Evolutionary conservation across 2,888 invertebrate species (phyloP), one percentile per base, ranked within the genome.

Genomic region (Eurois occulta): DNA sequence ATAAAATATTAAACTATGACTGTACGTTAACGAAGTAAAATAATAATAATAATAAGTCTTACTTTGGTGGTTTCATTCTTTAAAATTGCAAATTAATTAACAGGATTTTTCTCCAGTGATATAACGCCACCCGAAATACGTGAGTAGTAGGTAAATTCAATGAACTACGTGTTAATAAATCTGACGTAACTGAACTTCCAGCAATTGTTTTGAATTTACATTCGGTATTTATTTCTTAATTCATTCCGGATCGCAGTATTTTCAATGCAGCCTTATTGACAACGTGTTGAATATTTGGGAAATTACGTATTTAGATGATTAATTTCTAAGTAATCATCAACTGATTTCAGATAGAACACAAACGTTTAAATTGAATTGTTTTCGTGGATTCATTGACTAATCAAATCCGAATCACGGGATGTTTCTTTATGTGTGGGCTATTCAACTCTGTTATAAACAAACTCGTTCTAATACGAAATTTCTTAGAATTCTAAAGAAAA

Each of bases 1-100:
- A 75, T 81, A 75, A 77, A 70, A 75, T 86, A 74, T 75, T 74
- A 72, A 84, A 84, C 41, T 82, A 80, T 82, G 69, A 80, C 67
- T 81, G 73, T 86, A 81, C 72, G 70, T 75, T 76, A 74, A 81
- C 7, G 38, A 81, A 86, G 55, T 85, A 80, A 77, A 65, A 82
- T 78, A 74, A 77, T 83, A 75, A 77, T 83, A 75, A 78, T 81
- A 52, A 24, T 77, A 81, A 80, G 75, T 55, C 69, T 18, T 35
- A 80, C 5, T 55, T 70, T 58, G 0, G 52, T 70, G 1, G 46
- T 84, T 84, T 84, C 4, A 68, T 79, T 80, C 1, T 8, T 55
- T 16, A 5, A 28, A 55, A 28, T 41, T 41, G 2, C 21, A 32
- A 65, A 21, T 48, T 21, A 48, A 67, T 35, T 58, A 32, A 16